Evolutionary conservation across 1,140 invertebrate species (phyloP).

Genomic region (Pseudomyrmex flavicornis): DNA sequence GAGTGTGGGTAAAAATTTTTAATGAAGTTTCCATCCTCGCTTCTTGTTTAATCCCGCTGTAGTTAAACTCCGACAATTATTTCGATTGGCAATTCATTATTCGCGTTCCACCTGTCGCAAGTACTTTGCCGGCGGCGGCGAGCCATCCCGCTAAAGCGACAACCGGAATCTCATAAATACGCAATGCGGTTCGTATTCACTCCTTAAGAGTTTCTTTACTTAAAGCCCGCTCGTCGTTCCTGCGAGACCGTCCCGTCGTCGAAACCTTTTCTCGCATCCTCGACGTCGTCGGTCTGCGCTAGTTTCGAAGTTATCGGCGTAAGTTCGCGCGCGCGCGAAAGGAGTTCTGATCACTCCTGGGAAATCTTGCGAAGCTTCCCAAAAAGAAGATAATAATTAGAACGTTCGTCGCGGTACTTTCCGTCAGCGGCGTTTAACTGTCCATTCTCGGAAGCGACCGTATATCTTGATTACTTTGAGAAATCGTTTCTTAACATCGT

Average conservation of each 20-base stretch:
- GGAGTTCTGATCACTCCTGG: slow-evolving; percentile 61
- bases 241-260: background rate
- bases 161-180: slow-evolving; percentile 63
- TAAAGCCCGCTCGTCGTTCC: slow-evolving; percentile 40
- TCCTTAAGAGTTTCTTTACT: slow-evolving; percentile 44
- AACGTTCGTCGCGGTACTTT: slow-evolving; percentile 41
- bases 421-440: slow-evolving; percentile 48
- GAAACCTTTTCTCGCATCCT: slow-evolving; percentile 3
- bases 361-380: slow-evolving; percentile 58
- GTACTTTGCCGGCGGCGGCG: slow-evolving; percentile 21
- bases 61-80: slow-evolving; percentile 28
- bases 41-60: background rate
- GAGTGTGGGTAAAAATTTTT: background rate
- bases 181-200: slow-evolving; percentile 32
- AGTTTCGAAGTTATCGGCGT: slow-evolving; percentile 65
- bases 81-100: slow-evolving; percentile 52
- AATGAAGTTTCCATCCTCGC: background rate
- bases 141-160: slow-evolving; percentile 35
- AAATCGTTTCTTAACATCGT: slow-evolving; percentile 1
- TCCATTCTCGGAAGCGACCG: slow-evolving; percentile 19
- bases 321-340: slow-evolving; percentile 58
- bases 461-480: slow-evolving; percentile 42
- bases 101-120: slow-evolving; percentile 33
- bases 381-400: slow-evolving; percentile 64
- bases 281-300: background rate